Evolutionary conservation across 2,113 vertebrate species (phyloP).

Genomic region (Sarotherodon lohbergeri): DNA sequence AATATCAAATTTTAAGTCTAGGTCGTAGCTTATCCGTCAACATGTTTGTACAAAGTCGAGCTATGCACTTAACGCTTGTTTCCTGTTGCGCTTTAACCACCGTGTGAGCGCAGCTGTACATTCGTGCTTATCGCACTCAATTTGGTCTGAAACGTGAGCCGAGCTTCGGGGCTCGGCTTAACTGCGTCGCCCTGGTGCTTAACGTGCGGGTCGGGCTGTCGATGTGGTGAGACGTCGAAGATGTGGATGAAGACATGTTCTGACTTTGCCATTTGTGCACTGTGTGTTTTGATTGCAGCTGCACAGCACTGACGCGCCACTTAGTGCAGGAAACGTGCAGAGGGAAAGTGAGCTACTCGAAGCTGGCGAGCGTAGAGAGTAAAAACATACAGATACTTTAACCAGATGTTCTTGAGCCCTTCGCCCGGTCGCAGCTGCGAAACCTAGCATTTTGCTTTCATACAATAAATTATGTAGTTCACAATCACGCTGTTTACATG

Average conservation of each 20-base stretch:
- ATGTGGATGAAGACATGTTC: not conserved
- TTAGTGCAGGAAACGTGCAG: not conserved
- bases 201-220: slow-evolving; percentile 4
- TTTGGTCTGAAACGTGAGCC: slow-evolving; percentile 25
- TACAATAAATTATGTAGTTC: not conserved
- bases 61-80: not conserved
- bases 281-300: slow-evolving; percentile 6
- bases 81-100: not conserved
- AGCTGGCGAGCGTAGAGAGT: not conserved
- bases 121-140: slow-evolving; percentile 24
- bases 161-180: not conserved
- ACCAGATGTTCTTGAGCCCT: not conserved
- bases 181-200: slow-evolving; percentile 16
- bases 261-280: not conserved
- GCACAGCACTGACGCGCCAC: not conserved
- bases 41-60: not conserved
- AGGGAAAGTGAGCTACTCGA: not conserved
- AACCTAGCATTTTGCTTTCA: not conserved
- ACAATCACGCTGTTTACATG: not conserved
- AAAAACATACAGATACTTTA: not conserved
- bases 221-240: not conserved
- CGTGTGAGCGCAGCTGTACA: slow-evolving; percentile 26
- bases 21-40: not conserved
- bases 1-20: not conserved
- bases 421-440: not conserved